Base-by-base conservation (phyloP, 2,888 invertebrate species). In the Eulithis prunata region DNA sequence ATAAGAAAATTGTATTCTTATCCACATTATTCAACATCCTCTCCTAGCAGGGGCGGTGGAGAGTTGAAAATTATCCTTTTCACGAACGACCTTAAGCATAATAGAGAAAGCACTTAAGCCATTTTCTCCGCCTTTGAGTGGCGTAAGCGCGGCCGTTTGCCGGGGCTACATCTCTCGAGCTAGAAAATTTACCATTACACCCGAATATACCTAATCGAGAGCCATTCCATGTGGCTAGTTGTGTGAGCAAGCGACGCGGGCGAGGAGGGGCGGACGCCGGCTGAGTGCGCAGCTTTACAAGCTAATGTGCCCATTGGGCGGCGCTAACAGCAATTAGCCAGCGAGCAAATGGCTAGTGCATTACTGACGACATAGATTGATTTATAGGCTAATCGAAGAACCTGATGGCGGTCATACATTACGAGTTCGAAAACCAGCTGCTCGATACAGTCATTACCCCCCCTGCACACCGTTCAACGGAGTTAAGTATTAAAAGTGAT, bases 81-180 rank as follows among this genome's bases (percentile, higher is more conserved):
- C 91, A 91, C 85, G 88, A 93, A 89, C 90, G 91, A 87, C 90
- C 92, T 92, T 91, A 91, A 93, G 87, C 86, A 93, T 93, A 93
- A 92, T 92, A 93, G 93, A 93, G 91, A 92, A 90, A 92, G 93
- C 93, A 93, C 93, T 93, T 93, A 91, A 93, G 90, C 91, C 91
- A 93, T 92, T 92, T 92, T 93, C 92, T 88, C 92, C 91, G 92
- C 91, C 91, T 93, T 93, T 93, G 90, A 92, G 90, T 92, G 91
- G 88, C 88, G 90, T 93, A 92, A 93, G 92, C 89, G 90, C 82
- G 88, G 83, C 87, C 89, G 88, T 91, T 91, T 90, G 91, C 87
- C 84, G 86, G 82, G 85, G 86, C 85, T 85, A 86, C 87, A 87
- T 88, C 87, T 88, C 88, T 84, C 87, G 91, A 91, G 91, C 92